phyloP scores from a whole-genome alignment of 2,113 vertebrate genomes.

The Prochilodus magdalenae region DNA sequence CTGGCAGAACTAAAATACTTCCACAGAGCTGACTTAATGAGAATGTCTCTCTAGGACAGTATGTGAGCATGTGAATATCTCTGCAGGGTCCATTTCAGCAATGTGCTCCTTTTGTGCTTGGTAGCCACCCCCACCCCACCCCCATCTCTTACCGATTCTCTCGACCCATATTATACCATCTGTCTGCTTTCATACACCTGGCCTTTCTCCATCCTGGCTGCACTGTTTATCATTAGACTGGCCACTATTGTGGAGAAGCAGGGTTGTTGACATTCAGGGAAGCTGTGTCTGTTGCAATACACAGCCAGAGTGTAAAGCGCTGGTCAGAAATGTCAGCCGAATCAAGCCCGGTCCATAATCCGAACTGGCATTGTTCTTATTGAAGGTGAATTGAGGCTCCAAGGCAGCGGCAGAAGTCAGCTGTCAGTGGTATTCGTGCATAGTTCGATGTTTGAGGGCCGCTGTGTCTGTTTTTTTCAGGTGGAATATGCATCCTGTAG shows the following conservation, averaged over 20 bases:
- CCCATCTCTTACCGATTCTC: background rate
- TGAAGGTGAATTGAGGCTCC: conserved; percentile 20
- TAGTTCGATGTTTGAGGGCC: background rate
- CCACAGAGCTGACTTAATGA: background rate
- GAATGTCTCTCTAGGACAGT: background rate
- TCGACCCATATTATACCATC: background rate
- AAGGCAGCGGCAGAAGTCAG: background rate
- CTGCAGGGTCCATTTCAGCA: background rate
- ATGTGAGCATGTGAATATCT: background rate
- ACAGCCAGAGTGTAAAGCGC: conserved; percentile 3
- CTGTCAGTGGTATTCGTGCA: background rate
- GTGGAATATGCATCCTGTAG: background rate
- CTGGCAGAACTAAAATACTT: background rate
- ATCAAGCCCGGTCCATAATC: conserved; percentile 25
- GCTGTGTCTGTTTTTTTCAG: background rate
- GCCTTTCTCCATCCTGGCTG: conserved; percentile 14
- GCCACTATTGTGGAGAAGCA: conserved; percentile 14
- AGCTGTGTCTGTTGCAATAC: background rate
- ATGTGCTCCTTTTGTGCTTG: background rate
- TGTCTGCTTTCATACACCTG: conserved; percentile 24
- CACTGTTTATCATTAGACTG: conserved; percentile 18
- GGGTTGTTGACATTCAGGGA: conserved; percentile 26
- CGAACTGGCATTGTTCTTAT: background rate
- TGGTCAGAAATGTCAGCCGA: conserved; percentile 34
- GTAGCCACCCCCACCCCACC: background rate